Conservation (phyloP, 2,113 vertebrate species). For the Rousettus leschenaultii region DNA sequence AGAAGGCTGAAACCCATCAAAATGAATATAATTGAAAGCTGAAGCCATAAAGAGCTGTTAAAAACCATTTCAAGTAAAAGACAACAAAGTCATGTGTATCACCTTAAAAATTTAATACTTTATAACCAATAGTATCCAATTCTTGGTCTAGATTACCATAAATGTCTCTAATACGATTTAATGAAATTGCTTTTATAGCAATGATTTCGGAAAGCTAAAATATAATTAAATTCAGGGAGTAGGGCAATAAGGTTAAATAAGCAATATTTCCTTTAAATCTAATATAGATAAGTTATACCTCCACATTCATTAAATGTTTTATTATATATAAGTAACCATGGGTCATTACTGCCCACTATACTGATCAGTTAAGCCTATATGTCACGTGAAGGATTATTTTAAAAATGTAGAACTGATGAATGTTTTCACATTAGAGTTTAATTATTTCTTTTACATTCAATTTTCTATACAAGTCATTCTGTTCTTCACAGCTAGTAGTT, state of each 20-base stretch:
- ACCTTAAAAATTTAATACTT: constrained; percentile 4
- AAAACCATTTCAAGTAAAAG: constrained; percentile 43
- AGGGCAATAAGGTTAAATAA: constrained; percentile 32
- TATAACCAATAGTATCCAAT: constrained; percentile 14
- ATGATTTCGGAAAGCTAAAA: constrained; percentile 24
- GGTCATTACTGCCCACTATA: constrained; percentile 87
- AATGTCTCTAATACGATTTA: background rate
- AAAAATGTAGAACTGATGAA: constrained; percentile 84
- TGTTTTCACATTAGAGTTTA: constrained; percentile 82
- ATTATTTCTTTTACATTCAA: constrained; percentile 82
- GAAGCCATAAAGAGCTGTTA: constrained; percentile 22
- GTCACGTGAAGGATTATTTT: constrained; percentile 82
- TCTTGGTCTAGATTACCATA: constrained; percentile 32
- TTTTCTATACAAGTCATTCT: constrained; percentile 84
- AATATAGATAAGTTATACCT: constrained; percentile 71
- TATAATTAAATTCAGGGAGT: constrained; percentile 47
- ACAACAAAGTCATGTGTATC: constrained; percentile 4
- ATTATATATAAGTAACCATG: constrained; percentile 88
- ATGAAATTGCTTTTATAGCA: constrained; percentile 26
- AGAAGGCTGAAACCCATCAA: background rate
- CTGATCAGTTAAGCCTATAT: constrained; percentile 85
- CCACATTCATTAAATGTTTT: constrained; percentile 86
- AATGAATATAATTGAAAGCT: background rate
- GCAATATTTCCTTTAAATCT: constrained; percentile 61
- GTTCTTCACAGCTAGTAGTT: constrained; percentile 82